A percentile compares a stretch with the other conserved stretches of the same genome.
These are phyloP conservation scores for Xyrichtys novacula DNA, from an alignment of 2,797 vertebrate species.

Conservation along the genomic window DNA sequence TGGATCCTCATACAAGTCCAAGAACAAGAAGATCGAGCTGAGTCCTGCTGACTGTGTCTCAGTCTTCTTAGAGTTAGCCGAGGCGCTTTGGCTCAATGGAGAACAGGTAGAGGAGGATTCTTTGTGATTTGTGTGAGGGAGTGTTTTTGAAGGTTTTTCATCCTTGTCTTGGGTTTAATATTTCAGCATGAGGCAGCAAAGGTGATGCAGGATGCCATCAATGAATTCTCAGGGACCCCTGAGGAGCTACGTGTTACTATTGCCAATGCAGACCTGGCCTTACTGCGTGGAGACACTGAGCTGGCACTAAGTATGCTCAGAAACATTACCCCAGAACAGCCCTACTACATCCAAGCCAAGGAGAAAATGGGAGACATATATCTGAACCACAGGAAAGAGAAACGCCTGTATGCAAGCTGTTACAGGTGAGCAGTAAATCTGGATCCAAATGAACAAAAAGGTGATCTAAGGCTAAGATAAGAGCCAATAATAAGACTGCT, in stretches of 20 bases:
- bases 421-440: conserved; percentile 88
- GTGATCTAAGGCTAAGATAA: conserved; percentile 3
- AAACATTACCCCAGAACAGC: conserved; percentile 92
- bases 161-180: conserved; percentile 17
- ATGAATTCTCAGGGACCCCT: conserved; percentile 94
- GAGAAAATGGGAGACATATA: conserved; percentile 98
- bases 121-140: background rate
- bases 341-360: conserved; percentile 95
- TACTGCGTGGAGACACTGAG: conserved; percentile 92
- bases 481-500: conserved; percentile 1
- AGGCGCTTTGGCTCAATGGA: conserved; percentile 93
- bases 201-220: conserved; percentile 96
- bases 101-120: conserved; percentile 86
- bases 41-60: conserved; percentile 90
- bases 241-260: conserved; percentile 94
- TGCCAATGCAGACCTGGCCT: conserved; percentile 92
- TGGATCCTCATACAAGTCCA: conserved; percentile 85
- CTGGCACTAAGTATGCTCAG: conserved; percentile 93
- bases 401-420: conserved; percentile 92
- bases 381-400: conserved; percentile 94
- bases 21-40: conserved; percentile 86
- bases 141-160: background rate
- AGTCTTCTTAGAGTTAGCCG: conserved; percentile 93
- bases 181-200: conserved; percentile 96
- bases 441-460: background rate